Percentiles rank a stretch among this genome's conserved stretches.
These are phyloP conservation scores for Paralichthys olivaceus DNA, from an alignment of 2,113 vertebrate species.

Conservation along the genomic window DNA sequence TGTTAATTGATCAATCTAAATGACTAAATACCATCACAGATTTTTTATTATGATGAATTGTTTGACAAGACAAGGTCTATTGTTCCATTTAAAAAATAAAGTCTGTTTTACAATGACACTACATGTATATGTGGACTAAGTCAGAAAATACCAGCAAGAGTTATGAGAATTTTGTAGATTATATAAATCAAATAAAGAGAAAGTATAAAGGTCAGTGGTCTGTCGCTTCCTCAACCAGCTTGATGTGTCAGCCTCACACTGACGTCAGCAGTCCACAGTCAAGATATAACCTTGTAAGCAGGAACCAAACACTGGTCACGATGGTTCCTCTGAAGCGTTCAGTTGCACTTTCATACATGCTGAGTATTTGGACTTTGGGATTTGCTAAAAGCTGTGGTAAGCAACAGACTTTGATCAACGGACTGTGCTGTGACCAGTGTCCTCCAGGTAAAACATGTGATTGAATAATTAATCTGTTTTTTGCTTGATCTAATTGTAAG, in stretches of 20 bases:
- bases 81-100: no score
- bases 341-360: neutral
- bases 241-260: neutral
- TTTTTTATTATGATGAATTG: no score
- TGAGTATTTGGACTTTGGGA: conserved; percentile 26
- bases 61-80: no score
- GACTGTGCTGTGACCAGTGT: conserved; percentile 69
- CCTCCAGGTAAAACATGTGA: conserved; percentile 69
- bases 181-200: no score
- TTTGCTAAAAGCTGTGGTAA: conserved; percentile 36
- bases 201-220: conserved; percentile 19
- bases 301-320: conserved; percentile 17
- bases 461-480: neutral
- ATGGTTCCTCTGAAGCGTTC: conserved; percentile 40
- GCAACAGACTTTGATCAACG: neutral
- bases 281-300: conserved; percentile 47
- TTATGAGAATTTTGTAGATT: no score
- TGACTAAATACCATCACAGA: no score
- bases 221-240: conserved; percentile 55
- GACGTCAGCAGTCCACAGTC: conserved; percentile 51
- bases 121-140: no score
- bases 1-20: no score
- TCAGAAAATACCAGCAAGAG: no score
- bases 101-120: no score
- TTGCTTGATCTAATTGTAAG: neutral